These are phyloP conservation scores for Mythimna loreyi DNA, from an alignment of 2,888 invertebrate genomes.

Conservation along the genomic window DNA sequence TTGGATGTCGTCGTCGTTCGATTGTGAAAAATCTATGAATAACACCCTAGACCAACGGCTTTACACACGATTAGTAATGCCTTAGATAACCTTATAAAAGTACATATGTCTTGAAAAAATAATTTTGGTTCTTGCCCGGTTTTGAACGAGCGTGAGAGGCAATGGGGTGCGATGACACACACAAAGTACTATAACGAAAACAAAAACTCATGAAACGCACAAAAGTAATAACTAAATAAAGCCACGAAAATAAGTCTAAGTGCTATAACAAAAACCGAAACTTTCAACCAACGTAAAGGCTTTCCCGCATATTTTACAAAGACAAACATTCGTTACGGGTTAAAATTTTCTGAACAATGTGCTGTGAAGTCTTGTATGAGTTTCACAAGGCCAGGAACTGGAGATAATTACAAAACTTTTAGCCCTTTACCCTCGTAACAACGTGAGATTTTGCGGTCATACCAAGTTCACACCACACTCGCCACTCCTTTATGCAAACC, in stretches of 20 bases:
- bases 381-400: slow-evolving; percentile 50
- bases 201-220: too few species aligned
- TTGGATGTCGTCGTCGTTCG: too few species aligned
- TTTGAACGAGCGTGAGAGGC: too few species aligned
- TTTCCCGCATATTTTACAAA: slow-evolving; percentile 15
- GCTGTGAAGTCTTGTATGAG: slow-evolving; percentile 45
- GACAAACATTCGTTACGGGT: slow-evolving; percentile 34
- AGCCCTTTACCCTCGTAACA: slow-evolving; percentile 27
- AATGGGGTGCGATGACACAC: too few species aligned
- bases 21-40: too few species aligned
- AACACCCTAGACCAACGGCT: too few species aligned
- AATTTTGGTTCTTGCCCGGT: too few species aligned
- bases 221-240: neutral
- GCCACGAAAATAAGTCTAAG: neutral
- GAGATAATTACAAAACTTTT: slow-evolving; percentile 69
- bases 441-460: slow-evolving; percentile 50
- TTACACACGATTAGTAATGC: too few species aligned
- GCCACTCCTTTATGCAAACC: slow-evolving; percentile 32
- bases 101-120: too few species aligned
- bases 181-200: too few species aligned
- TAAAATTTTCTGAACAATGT: slow-evolving; percentile 56
- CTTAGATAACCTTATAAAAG: too few species aligned
- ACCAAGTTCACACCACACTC: slow-evolving; percentile 46
- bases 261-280: slow-evolving; percentile 3
- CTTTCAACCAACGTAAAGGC: neutral